Evolutionary conservation across 2,113 vertebrate genomes (phyloP), one percentile per base, ranked within the genome.

Genomic region (Hypanus sabinus): DNA sequence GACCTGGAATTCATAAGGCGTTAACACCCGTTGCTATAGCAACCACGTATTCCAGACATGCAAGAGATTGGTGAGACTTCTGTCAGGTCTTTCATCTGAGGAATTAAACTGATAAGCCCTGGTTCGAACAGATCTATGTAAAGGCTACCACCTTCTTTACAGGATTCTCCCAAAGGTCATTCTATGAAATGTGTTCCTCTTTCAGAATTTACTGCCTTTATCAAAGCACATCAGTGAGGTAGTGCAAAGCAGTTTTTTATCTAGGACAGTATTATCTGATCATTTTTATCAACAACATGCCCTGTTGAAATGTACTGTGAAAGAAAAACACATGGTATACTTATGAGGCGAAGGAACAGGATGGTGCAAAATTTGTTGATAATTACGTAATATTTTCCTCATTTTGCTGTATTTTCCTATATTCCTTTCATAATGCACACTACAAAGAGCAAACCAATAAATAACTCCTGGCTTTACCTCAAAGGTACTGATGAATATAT

Each of bases 11-110:
- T 96, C 97, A 95, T 96, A 96, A 96, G 95, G 96, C 96, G 96
- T 97, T 97, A 97, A 97, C 97, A 97, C 96, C 96, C 97, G 97
- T 98, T 98, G 97, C 97, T 97, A 97, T 97, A 97, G 97, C 96
- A 97, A 98, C 97, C 95, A 95, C 95, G 96, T 96, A 96, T 97
- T 97, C 96, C 96, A 97, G 97, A 97, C 96, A 97, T 97, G 96
- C 96, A 96, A 97, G 96, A 96, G 96, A 96, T 96, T 95, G 96
- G 94, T 90, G 95, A 96, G 96, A 95, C 95, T 90, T 97, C 96
- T 96, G 95, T 96, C 96, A 97, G 96, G 94, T 94, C 95, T 97
- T 96, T 97, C 96, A 97, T 97, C 97, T 96, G 96, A 94, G 94
- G 96, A 97, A 97, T 97, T 97, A 97, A 97, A 97, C 97, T 97